Evolutionary conservation across 2,888 invertebrate species (phyloP), one percentile per base, ranked within the genome.

Genomic region (Thera obeliscata): DNA sequence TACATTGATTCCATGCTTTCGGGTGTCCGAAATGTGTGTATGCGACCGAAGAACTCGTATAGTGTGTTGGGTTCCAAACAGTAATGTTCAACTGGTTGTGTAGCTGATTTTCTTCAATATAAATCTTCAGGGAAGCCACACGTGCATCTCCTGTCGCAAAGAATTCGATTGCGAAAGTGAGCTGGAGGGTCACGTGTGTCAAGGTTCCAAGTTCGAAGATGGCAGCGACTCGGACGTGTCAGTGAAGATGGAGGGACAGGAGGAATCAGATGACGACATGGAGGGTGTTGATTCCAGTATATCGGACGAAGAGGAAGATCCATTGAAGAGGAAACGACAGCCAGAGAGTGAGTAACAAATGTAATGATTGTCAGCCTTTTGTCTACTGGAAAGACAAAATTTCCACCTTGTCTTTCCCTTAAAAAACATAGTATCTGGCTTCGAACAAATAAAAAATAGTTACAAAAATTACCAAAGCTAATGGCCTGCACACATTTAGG

Each of bases 171-270:
- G 66, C 60, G 75, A 69, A n/a, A 63, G 49, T 3, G 78, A 77
- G 41, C 57, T 75, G 41, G 41, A 61, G 2, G 57, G 68, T 4
- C 83, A 83, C 63, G 66, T 66, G 1, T 83, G 83, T 43, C 48
- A 64, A 7, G 74, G 69, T 0, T 35, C 69, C 0, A 11, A 33
- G 22, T 61, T 67, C 1, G 67, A 55, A 0, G 73, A 77, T 0
- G 70, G 52, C 0, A 81, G 79, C 49, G 88, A 84, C 22, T 84
- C 86, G 0, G 88, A 87, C 43, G 79, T 62, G 6, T 87, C 87
- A 0, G 74, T 82, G 0, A 73, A 84, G 22, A 57, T 78, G 35
- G 80, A 82, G 22, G 64, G 4, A 2, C 64, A 64, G 5, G 74
- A 61, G 3, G 74, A 60, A 22, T 78, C 79, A 0, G 78, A 71